Base-by-base conservation (phyloP, 2,113 vertebrate genomes). In the Antennarius striatus region DNA sequence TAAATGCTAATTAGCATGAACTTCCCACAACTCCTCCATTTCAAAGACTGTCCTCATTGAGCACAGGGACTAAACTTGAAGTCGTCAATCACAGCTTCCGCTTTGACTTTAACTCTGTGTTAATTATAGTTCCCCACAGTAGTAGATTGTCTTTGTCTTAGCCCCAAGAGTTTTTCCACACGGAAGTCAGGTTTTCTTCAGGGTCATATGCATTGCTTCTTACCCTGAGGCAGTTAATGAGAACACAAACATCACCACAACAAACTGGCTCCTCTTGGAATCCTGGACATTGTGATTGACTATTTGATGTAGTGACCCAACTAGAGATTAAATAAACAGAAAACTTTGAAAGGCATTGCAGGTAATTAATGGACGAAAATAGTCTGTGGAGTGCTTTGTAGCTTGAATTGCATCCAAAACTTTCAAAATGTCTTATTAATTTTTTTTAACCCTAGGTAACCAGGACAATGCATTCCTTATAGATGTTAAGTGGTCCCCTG, bases 171-270 rank as follows among this genome's bases (percentile, higher is more conserved):
- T 10, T 71, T 64, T 47, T 42, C 42, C 42, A 28, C 8, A 2
- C 7, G 22, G 22, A 50, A 13, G 16, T 42, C 32, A 22, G 22
- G 22, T 56, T 5, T 77, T 67, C 64, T 47, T 62, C 75, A 45
- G 32, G 32, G 32, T 36, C 32, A 1, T 36, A 7, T 36, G 32
- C 32, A 36, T 2, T 36, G 32, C 32, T 36, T 36, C 47, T 66
- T 74, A 67, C 50, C 75, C 62, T 65, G 10, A 36, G 56, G 72
- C 75, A 65, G 47, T 70, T 76, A 82, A 83, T 85, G 42, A 71
- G 69, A 81, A 75, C 16, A 63, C 47, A 73, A 17, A 72, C 11
- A 52, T 50, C 48, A 36, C n/a, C 6, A 15, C 47, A 49, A 54
- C 17, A 39, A 51, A 57, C 36, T 12, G 11, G 36, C 50, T 45